Conservation (phyloP, 2,888 invertebrate genomes). For the Apodemia arnacis region DNA sequence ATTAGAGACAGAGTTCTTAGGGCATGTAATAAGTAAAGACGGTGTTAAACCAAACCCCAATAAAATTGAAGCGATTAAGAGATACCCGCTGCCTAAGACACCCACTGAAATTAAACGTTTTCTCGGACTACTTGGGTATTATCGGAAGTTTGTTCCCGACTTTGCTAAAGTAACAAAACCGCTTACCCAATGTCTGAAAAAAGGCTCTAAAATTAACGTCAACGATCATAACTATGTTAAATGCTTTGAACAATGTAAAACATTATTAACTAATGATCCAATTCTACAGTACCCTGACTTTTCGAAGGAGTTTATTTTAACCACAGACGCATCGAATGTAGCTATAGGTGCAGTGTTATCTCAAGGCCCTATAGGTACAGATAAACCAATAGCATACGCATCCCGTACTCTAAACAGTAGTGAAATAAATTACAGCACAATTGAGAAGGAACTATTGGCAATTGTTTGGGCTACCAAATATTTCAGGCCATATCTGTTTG, state of each 20-base stretch:
- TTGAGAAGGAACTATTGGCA: too few relatives aligned
- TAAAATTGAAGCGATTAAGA: background rate
- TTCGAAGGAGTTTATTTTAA: conserved; percentile 68
- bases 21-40: too few relatives aligned
- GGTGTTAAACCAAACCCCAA: conserved; percentile 48
- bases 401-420: conserved; percentile 33
- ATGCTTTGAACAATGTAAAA: conserved; percentile 76
- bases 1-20: conserved; percentile 74
- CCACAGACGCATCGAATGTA: conserved; percentile 71
- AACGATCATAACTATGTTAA: conserved; percentile 32
- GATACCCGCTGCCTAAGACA: background rate
- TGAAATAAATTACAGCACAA: conserved; percentile 74
- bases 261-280: conserved; percentile 45
- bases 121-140: too few relatives aligned
- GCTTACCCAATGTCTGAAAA: too few relatives aligned
- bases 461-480: too few relatives aligned
- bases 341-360: conserved; percentile 62
- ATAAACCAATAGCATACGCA: conserved; percentile 29
- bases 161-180: too few relatives aligned
- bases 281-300: conserved; percentile 69
- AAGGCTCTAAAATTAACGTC: background rate
- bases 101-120: too few relatives aligned
- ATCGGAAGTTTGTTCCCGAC: too few relatives aligned
- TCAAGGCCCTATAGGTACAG: conserved; percentile 72
- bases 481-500: too few relatives aligned